Conservation (phyloP, 2,888 invertebrate genomes). For the Thymelicus lineola region DNA sequence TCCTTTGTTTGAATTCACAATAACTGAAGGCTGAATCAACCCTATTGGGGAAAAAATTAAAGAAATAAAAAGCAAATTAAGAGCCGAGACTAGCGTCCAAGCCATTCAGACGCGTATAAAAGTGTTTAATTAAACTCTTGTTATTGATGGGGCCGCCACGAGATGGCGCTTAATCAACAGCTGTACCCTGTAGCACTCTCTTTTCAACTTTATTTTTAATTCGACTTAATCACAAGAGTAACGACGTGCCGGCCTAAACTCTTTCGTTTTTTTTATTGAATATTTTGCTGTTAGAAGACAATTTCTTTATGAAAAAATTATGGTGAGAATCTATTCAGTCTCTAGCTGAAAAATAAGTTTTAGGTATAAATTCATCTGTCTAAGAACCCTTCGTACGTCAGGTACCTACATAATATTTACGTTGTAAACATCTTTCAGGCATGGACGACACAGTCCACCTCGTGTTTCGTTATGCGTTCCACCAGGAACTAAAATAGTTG, state of each 20-base stretch:
- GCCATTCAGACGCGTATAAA: slow-evolving; percentile 78
- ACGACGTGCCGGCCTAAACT: slow-evolving; percentile 65
- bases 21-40: slow-evolving; percentile 54
- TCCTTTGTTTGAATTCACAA: slow-evolving; percentile 58
- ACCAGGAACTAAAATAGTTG: too few relatives aligned
- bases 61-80: slow-evolving; percentile 72
- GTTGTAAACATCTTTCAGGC: too few relatives aligned
- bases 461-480: too few relatives aligned
- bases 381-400: too few relatives aligned
- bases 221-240: slow-evolving; percentile 80
- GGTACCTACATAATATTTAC: too few relatives aligned
- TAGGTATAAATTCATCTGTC: too few relatives aligned
- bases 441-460: too few relatives aligned
- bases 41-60: slow-evolving; percentile 66
- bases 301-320: neutral
- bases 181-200: slow-evolving; percentile 56
- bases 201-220: slow-evolving; percentile 79
- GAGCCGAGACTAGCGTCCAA: slow-evolving; percentile 65
- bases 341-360: too few relatives aligned
- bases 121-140: slow-evolving; percentile 83
- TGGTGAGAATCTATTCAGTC: too few relatives aligned
- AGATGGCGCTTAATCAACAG: slow-evolving; percentile 83
- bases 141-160: slow-evolving; percentile 82
- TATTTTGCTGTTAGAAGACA: neutral
- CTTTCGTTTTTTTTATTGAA: slow-evolving; percentile 53